Conservation (phyloP, 2,797 vertebrate species). For the Apogon talboti region DNA sequence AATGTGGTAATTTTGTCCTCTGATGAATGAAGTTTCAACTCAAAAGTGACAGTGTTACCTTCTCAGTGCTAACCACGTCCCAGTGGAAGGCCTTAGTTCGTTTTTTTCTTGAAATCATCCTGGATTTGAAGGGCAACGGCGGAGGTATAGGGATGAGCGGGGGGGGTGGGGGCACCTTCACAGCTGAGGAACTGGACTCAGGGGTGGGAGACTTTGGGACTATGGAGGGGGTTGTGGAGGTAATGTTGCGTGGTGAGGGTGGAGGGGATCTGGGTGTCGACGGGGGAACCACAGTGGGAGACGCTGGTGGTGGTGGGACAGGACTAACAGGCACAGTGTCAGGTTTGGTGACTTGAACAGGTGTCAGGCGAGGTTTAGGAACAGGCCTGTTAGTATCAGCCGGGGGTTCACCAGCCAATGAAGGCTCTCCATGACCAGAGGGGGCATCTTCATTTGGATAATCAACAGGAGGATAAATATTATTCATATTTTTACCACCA, state of each 20-base stretch:
- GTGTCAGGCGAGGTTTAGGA: constrained; percentile 23
- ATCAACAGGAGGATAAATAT: background rate
- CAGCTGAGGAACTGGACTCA: background rate
- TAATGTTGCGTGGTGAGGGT: background rate
- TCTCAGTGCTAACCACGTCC: constrained; percentile 79
- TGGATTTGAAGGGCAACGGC: constrained; percentile 50
- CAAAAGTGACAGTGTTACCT: constrained; percentile 70
- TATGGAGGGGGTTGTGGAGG: background rate
- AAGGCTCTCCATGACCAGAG: background rate
- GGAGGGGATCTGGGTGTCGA: background rate
- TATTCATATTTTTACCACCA: background rate
- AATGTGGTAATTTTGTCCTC: constrained; percentile 6
- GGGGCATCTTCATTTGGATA: constrained; percentile 1
- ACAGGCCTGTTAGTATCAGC: constrained; percentile 7
- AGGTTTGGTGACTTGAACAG: background rate
- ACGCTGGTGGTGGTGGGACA: background rate
- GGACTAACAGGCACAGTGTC: background rate
- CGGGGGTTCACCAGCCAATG: constrained; percentile 20
- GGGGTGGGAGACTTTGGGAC: background rate
- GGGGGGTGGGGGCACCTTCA: background rate
- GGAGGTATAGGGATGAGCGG: constrained; percentile 38
- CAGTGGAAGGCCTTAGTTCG: constrained; percentile 86
- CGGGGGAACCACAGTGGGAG: background rate
- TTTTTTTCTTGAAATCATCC: background rate
- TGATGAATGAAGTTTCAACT: constrained; percentile 17